Conservation (phyloP, 2,888 invertebrate genomes). For the Polymixis lichenea region DNA sequence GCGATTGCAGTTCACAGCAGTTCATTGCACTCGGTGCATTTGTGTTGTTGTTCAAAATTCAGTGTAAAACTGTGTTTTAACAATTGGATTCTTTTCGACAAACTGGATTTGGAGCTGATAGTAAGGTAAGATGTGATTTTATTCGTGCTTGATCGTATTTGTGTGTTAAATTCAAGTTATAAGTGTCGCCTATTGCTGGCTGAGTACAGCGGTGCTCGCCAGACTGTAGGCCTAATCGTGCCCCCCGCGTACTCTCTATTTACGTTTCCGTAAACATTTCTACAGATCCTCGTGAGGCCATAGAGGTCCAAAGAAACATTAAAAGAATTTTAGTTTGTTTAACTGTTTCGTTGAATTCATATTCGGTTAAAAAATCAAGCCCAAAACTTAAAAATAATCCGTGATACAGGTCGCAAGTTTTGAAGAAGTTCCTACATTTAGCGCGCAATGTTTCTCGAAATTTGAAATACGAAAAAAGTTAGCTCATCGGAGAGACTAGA, state of each 20-base stretch:
- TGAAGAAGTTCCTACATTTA: constrained; percentile 21
- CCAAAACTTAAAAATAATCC: constrained; percentile 23
- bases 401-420: constrained; percentile 37
- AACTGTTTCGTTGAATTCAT: background rate
- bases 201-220: constrained; percentile 52
- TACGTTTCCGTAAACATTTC: constrained; percentile 53
- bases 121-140: constrained; percentile 78
- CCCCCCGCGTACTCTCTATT: constrained; percentile 62
- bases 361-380: background rate
- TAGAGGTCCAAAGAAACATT: background rate
- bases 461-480: constrained; percentile 14
- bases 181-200: constrained; percentile 39
- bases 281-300: background rate
- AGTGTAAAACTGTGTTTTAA: constrained; percentile 74
- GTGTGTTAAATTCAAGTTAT: constrained; percentile 59
- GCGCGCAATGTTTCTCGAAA: background rate
- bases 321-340: background rate
- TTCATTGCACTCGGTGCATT: constrained; percentile 65
- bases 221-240: constrained; percentile 76
- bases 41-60: constrained; percentile 70
- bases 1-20: constrained; percentile 52
- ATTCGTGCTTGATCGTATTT: constrained; percentile 36
- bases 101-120: constrained; percentile 79
- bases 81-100: constrained; percentile 82
- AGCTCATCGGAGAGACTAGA: constrained; percentile 12